Evolutionary conservation across 1,140 invertebrate species (phyloP), one percentile per base, ranked within the genome.

Genomic region (Lordiphosa collinella): DNA sequence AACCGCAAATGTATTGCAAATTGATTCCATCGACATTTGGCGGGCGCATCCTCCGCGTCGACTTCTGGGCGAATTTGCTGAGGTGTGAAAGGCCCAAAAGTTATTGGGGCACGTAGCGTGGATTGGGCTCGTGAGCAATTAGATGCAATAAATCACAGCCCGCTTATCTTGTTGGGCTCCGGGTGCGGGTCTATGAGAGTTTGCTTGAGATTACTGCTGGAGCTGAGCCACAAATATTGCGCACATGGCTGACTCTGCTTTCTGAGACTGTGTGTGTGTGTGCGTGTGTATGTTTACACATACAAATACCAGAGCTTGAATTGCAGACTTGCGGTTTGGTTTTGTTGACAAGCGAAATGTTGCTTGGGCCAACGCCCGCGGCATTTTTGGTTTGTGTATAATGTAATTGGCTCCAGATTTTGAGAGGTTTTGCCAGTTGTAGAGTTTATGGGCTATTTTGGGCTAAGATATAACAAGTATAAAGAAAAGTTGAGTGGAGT

Each of bases 61-160:
- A 18, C 25, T 34, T 13, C 29, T 32, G 29, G 3, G 25, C 46
- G 22, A 37, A 50, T 50, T 48, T 50, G 48, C 35, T 25, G 34
- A 50, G 48, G 48, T 50, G 48, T 37, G 34, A 50, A 50, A 18
- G 35, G 22, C 41, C 34, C 32, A 22, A 50, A 37, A 50, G 31
- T 36, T 50, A 35, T 32, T 32, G 46, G 46, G 32, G 32, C 32
- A 50, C 32, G 34, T 50, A 44, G 22, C 16, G 14, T 14, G 48
- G 18, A 50, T 50, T 34, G 31, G 48, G 16, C 34, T 50, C 16
- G 34, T 50, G 48, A 50, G 48, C 48, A 50, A 50, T 50, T 50
- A 50, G 31, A 50, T 50, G 48, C 48, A 18, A 50, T 50, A 50
- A 50, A 50, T 50, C 48, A 50, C 32, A 35, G 48, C 12, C 34